Evolutionary conservation across 2,888 invertebrate species (phyloP), one percentile per base, ranked within the genome.

Genomic region (Rhingia campestris): DNA sequence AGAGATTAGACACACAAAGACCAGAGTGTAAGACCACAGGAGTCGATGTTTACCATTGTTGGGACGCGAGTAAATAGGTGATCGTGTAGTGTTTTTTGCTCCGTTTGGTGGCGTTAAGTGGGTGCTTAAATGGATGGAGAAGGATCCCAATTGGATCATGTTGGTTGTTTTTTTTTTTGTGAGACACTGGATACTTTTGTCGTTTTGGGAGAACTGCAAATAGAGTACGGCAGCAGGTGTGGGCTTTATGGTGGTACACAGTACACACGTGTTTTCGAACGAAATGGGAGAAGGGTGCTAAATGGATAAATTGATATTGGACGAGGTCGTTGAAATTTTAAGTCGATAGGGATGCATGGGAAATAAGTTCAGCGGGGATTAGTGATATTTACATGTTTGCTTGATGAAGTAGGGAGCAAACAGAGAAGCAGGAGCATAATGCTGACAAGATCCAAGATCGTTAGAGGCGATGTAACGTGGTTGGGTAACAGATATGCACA

Each of bases 141-240:
- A 74, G 73, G 73, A 79, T 82, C 64, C 74, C 73, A 82, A 82
- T 79, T 73, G 63, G 82, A 84, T 75, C 80, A 76, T 75, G 81
- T 22, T 22, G 82, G 77, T 79, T 79, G 80, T 33, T 53, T 12
- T 12, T 32, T 39, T 56, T 53, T 12, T 12, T 32, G 12, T 39
- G 49, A 35, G 82, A 63, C 6, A 84, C 64, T 79, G 59, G 84
- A 80, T 79, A 84, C 74, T 73, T 37, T 69, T 54, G 45, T 43
- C 33, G 45, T 63, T 74, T 61, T 35, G 56, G 14, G 45, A 59
- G 14, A 47, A 30, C 22, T 22, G 22, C 63, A 64, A 47, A 22
- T 35, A 47, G 35, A 32, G 9, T 14, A 39, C 32, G 47, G 22
- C 51, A 51, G 59, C 77, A 81, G 82, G 63, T 84, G 73, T 63